Conservation (phyloP, 2,888 invertebrate species). For the Scelioninae gen. 2 region DNA sequence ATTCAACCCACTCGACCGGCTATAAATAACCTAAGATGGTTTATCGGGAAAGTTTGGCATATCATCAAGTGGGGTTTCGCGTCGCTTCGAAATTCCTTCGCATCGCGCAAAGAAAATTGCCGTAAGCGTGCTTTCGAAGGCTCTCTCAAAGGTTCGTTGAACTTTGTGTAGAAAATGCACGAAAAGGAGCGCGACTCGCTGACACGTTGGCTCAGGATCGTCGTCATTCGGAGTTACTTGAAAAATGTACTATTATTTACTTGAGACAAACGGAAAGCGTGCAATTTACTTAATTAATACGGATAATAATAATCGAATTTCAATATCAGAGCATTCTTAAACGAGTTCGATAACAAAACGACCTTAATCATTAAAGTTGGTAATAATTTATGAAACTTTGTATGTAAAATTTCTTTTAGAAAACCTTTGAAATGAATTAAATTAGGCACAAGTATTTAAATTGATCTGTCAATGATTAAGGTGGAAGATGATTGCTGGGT, state of each 20-base stretch:
- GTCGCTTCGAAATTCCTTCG: conserved; percentile 19
- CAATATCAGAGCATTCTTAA: no score
- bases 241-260: conserved; percentile 66
- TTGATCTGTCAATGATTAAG: no score
- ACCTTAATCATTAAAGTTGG: no score
- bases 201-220: conserved; percentile 70
- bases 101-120: conserved; percentile 18
- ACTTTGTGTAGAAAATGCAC: conserved; percentile 64
- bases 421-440: no score
- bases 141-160: conserved; percentile 46
- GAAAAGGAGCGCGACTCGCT: conserved; percentile 66
- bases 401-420: no score
- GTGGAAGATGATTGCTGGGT: no score
- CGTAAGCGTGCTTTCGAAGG: conserved; percentile 40
- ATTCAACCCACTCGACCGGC: neutral
- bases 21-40: conserved; percentile 34
- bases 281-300: no score
- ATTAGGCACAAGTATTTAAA: no score
- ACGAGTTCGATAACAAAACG: no score
- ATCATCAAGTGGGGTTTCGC: conserved; percentile 34
- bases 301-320: no score
- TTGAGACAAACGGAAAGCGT: no score
- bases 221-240: conserved; percentile 67
- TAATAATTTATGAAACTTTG: no score
- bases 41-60: conserved; percentile 44